These are phyloP conservation scores for rabbit (Oryctolagus cuniculus) DNA, from an alignment of 2,113 vertebrate genomes.

Conservation along the genomic window mOryCun1.1 NC_091442.1:103573001-103573500, in stretches of 20 bases:
- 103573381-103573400: not conserved
- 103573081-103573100: not conserved
- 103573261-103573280: not conserved
- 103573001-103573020: not conserved
- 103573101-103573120: not conserved
- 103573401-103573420: not conserved
- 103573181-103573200: not conserved
- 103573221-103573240: not conserved
- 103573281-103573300: not conserved
- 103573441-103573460: not conserved
- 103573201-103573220: not conserved
- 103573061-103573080: not conserved
- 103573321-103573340: not conserved
- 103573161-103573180: not conserved
- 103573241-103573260: not conserved
- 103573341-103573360: not conserved
- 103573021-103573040: not conserved
- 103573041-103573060: not conserved
- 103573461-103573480: not conserved
- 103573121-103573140: not conserved
- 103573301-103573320: not conserved
- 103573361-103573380: not conserved
- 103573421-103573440: not conserved
- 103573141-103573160: not conserved
- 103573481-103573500: not conserved